Evolutionary conservation across 2,113 vertebrate species (phyloP), one percentile per base, ranked within the genome.

Genomic region (Istiophorus platypterus): DNA sequence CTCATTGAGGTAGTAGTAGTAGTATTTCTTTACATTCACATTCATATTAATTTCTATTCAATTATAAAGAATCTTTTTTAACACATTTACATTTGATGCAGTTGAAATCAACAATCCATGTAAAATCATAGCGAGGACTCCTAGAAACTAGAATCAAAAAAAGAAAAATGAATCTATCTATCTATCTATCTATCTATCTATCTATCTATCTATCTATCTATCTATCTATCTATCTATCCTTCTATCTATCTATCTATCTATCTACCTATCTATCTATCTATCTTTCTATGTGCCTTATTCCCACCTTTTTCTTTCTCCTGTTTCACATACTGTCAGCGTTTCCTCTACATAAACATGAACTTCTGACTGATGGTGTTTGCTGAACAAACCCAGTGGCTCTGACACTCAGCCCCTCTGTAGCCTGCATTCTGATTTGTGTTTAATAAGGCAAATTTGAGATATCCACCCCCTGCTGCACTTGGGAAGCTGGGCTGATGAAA

Each of bases 401-500:
- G 82, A 87, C 80, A 82, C 34, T 39, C 47, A 70, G 81, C 47
- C 76, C 80, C 57, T 77, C 47, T 26, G 72, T 65, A 82, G 68
- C 78, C 71, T 85, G 42, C 34, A 66, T 62, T 88, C 67, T 52
- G 68, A 80, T 73, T 63, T 65, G 37, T 79, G 80, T 90, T 85
- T 83, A 91, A 91, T 85, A 89, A 89, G 88, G 54, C 70, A 63
- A 74, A 67, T 88, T 83, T 67, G 72, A 82, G 78, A 89, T 86
- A 88, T 86, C 73, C 77, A 39, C 80, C 74, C 65, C 84, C 82
- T 20, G 56, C 75, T 84, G 82, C 41, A 72, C 68, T 37, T 4
- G 3, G 64, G 61, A 78, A 73, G 67, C 68, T 8, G n/a, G 74
- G 63, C 78, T 64, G 63, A 63, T 67, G 63, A 64, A 82, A 69